phyloP scores from a whole-genome alignment of 2,888 invertebrate species.

The Piscicola geometra region DNA sequence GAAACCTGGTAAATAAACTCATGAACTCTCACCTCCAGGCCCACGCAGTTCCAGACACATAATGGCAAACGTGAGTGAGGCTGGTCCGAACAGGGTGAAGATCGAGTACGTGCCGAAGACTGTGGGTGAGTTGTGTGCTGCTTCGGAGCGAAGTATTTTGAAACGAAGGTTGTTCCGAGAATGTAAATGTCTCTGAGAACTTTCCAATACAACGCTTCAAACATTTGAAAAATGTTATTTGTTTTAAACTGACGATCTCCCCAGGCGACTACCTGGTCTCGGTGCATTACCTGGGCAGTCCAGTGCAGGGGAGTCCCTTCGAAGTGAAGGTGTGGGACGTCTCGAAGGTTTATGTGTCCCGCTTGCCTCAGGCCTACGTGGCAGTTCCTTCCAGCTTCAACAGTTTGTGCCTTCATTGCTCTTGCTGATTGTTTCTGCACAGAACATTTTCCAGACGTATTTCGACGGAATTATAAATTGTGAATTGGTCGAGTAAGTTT shows the following conservation, averaged over 20 bases:
- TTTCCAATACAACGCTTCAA: too few relatives aligned
- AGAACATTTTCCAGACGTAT: not conserved
- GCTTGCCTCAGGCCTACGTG: constrained; percentile 38
- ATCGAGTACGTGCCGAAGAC: constrained; percentile 37
- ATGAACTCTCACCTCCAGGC: too few relatives aligned
- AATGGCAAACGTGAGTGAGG: constrained; percentile 28
- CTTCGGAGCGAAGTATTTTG: too few relatives aligned
- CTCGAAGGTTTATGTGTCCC: constrained; percentile 61
- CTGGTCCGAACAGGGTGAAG: constrained; percentile 31
- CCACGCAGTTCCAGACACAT: constrained; percentile 22
- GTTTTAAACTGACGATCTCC: too few relatives aligned
- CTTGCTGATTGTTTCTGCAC: not conserved
- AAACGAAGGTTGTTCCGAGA: too few relatives aligned
- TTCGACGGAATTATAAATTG: not conserved
- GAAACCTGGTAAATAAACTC: too few relatives aligned
- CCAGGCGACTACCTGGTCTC: constrained; percentile 52
- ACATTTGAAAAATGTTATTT: too few relatives aligned
- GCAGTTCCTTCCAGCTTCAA: constrained; percentile 39
- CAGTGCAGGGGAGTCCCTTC: constrained; percentile 86
- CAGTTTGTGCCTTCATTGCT: constrained; percentile 37
- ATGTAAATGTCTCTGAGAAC: too few relatives aligned
- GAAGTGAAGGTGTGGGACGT: constrained; percentile 75
- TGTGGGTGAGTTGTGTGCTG: constrained; percentile 37
- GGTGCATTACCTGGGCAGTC: constrained; percentile 57
- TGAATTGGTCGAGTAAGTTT: not conserved